These are phyloP conservation scores for Protomyctophum bolini DNA, from an alignment of 2,113 vertebrate genomes.

Conservation along the genomic window DNA sequence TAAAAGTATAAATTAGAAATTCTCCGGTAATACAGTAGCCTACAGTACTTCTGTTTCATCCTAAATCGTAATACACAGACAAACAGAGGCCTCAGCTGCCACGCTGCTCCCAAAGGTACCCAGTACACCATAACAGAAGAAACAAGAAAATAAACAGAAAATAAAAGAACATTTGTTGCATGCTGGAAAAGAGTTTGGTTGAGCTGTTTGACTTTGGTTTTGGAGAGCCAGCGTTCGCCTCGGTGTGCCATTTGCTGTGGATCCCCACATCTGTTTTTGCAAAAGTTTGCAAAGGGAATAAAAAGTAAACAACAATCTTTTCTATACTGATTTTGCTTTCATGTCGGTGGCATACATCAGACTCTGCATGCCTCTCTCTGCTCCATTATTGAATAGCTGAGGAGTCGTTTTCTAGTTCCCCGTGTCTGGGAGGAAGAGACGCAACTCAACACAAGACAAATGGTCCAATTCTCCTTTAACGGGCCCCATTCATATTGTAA, in stretches of 20 bases:
- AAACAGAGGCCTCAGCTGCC: no score
- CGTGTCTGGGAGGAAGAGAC: conserved; percentile 60
- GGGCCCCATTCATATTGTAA: conserved; percentile 72
- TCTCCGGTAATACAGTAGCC: no score
- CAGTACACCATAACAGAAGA: no score
- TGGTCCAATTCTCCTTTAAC: conserved; percentile 69
- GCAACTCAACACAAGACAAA: conserved; percentile 55
- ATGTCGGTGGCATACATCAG: conserved; percentile 41
- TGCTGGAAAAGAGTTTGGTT: conserved; percentile 18
- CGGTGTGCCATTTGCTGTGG: conserved; percentile 40
- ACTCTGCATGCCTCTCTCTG: conserved; percentile 2
- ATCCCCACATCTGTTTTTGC: conserved; percentile 25
- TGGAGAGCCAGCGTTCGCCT: conserved; percentile 19
- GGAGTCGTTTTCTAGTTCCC: conserved; percentile 67
- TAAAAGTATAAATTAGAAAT: no score
- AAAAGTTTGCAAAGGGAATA: conserved; percentile 34
- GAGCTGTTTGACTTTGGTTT: conserved; percentile 8
- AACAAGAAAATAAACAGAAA: no score
- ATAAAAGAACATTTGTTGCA: conserved; percentile 11
- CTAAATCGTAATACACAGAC: no score
- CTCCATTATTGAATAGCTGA: conserved; percentile 63
- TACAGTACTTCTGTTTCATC: no score
- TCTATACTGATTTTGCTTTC: conserved; percentile 41
- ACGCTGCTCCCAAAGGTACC: no score
- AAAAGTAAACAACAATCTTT: conserved; percentile 10